phyloP scores from a whole-genome alignment of 2,888 invertebrate species.

The Cacoxenus indagator region DNA sequence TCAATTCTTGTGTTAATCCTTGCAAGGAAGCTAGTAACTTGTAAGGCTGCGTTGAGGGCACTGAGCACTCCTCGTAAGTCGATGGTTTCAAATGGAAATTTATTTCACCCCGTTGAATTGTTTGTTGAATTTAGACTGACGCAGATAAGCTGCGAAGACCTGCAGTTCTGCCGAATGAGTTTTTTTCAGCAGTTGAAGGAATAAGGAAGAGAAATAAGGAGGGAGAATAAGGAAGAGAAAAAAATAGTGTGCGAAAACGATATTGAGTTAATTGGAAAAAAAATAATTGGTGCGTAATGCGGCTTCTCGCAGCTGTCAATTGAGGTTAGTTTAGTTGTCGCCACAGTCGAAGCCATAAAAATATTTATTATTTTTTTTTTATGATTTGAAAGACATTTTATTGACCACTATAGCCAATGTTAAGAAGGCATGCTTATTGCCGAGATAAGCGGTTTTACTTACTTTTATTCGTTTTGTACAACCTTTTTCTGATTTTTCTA shows the following conservation, averaged over 20 bases:
- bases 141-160: not conserved
- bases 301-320: no score
- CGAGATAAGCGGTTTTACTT: not conserved
- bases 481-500: constrained; percentile 11
- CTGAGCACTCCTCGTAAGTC: constrained; percentile 25
- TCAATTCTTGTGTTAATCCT: constrained; percentile 60
- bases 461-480: constrained; percentile 9
- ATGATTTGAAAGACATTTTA: no score
- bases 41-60: constrained; percentile 22
- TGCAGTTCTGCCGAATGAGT: not conserved
- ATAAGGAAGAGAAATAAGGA: not conserved
- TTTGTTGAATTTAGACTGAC: constrained; percentile 2
- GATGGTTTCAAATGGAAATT: constrained; percentile 46
- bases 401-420: no score
- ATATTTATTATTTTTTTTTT: no score
- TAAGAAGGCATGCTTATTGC: not conserved
- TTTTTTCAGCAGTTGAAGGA: no score
- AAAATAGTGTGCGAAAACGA: no score
- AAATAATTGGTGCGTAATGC: no score
- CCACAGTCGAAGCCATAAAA: no score
- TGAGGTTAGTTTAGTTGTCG: no score
- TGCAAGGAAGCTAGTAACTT: constrained; percentile 43
- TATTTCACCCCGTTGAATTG: constrained; percentile 30
- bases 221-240: not conserved
- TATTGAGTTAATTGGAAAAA: no score